Conservation (phyloP, 2,888 invertebrate species). For the Lycia hirtaria region DNA sequence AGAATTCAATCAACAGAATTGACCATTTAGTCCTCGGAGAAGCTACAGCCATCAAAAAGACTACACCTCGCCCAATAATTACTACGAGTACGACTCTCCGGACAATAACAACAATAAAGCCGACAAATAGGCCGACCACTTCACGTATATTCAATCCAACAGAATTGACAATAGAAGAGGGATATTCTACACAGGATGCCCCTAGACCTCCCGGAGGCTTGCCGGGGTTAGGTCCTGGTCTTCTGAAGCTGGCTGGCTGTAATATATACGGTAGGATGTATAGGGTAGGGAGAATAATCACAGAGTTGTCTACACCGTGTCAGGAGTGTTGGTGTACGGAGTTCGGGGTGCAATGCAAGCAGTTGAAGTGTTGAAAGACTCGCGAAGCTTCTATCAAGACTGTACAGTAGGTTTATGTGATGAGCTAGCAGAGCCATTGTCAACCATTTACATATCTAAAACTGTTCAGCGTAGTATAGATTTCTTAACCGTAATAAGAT, state of each 20-base stretch:
- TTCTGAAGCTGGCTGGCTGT: slow-evolving; percentile 93
- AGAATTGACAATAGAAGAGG: slow-evolving; percentile 49
- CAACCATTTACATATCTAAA: not conserved
- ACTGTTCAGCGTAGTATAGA: not conserved
- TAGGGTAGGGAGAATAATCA: slow-evolving; percentile 92
- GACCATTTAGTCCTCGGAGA: slow-evolving; percentile 78
- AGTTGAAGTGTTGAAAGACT: slow-evolving; percentile 82
- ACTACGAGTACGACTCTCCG: slow-evolving; percentile 46
- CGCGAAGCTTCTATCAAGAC: not conserved
- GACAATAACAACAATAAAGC: slow-evolving; percentile 43
- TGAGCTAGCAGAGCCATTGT: not conserved
- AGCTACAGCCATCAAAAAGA: slow-evolving; percentile 69
- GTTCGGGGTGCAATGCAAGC: slow-evolving; percentile 92
- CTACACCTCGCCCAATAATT: slow-evolving; percentile 54
- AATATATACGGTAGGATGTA: slow-evolving; percentile 96
- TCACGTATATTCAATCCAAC: slow-evolving; percentile 29
- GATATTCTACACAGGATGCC: slow-evolving; percentile 46
- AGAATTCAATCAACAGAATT: slow-evolving; percentile 68
- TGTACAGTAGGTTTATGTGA: slow-evolving; percentile 10
- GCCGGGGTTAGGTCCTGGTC: slow-evolving; percentile 74
- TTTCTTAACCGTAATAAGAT: not conserved
- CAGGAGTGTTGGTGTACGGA: slow-evolving; percentile 95
- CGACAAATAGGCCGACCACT: slow-evolving; percentile 36
- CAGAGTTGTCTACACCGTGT: slow-evolving; percentile 93
- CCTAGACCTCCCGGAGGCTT: slow-evolving; percentile 46